Evolutionary conservation across 2,797 vertebrate genomes (phyloP).

Genomic region (Oreochromis mossambicus): DNA sequence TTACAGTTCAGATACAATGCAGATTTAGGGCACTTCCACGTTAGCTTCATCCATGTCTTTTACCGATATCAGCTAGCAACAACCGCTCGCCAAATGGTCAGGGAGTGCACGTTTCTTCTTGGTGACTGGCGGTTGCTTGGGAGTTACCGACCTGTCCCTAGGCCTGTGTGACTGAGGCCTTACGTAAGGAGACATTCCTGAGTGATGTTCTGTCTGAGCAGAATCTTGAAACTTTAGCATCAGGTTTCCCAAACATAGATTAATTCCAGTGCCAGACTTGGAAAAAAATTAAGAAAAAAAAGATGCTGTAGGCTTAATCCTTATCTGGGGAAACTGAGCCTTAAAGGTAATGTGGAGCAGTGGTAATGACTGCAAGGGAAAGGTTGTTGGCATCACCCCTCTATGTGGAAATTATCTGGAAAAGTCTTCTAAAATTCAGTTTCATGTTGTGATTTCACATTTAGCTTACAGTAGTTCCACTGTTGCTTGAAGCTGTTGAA

Average conservation of each 20-base stretch:
- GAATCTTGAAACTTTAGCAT: not conserved
- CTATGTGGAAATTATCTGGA: not conserved
- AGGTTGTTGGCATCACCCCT: not conserved
- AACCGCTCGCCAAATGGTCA: not conserved
- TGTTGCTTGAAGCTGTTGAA: slow-evolving; percentile 15
- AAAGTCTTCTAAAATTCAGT: not conserved
- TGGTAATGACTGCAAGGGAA: not conserved
- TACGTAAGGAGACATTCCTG: slow-evolving; percentile 62
- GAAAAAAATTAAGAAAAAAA: not conserved
- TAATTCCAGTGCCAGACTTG: not conserved
- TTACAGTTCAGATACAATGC: not conserved
- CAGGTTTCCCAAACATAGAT: not conserved
- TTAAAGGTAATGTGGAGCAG: not conserved
- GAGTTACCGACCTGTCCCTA: not conserved
- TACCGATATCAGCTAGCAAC: not conserved
- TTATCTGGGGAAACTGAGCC: not conserved
- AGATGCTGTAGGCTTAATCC: not conserved
- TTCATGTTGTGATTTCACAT: not conserved
- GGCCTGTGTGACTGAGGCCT: not conserved
- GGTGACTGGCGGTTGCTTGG: not conserved
- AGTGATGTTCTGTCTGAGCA: slow-evolving; percentile 39
- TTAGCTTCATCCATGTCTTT: not conserved
- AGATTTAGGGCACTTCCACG: not conserved
- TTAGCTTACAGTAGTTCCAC: slow-evolving; percentile 11
- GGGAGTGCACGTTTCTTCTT: not conserved